phyloP scores from a whole-genome alignment of 2,113 vertebrate genomes.

The Toxotes jaculatrix region DNA sequence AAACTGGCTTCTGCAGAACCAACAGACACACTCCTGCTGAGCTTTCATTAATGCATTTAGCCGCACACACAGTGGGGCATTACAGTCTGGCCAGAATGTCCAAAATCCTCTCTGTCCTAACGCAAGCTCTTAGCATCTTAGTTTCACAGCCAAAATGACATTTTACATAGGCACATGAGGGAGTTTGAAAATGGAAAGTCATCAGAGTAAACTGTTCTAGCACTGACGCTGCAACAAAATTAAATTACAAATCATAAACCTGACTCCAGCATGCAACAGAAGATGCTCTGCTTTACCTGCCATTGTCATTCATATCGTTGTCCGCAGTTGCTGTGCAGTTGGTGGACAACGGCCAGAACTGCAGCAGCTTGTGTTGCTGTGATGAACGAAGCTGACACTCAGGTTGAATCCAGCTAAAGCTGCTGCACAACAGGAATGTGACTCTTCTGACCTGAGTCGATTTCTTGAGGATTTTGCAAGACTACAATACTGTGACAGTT shows the following conservation, averaged over 20 bases:
- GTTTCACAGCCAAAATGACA: background rate
- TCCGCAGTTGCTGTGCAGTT: slow-evolving; percentile 17
- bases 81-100: slow-evolving; percentile 5
- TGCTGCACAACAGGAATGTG: background rate
- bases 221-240: background rate
- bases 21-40: slow-evolving; percentile 6
- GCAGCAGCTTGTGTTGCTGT: slow-evolving; percentile 12
- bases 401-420: slow-evolving; percentile 18
- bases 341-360: slow-evolving; percentile 17
- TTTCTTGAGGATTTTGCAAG: background rate
- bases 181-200: background rate
- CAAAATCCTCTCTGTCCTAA: background rate
- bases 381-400: slow-evolving; percentile 11
- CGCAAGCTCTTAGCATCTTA: background rate
- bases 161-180: background rate
- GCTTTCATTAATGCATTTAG: slow-evolving; percentile 49
- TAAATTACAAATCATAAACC: background rate
- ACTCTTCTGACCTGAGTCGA: background rate
- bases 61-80: slow-evolving; percentile 23
- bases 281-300: slow-evolving; percentile 3
- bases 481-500: slow-evolving; percentile 1
- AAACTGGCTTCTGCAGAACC: background rate
- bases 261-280: background rate
- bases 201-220: background rate
- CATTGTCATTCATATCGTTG: slow-evolving; percentile 5